Evolutionary conservation across 1,140 invertebrate species (phyloP).

Genomic region (Drosophila guanche): DNA sequence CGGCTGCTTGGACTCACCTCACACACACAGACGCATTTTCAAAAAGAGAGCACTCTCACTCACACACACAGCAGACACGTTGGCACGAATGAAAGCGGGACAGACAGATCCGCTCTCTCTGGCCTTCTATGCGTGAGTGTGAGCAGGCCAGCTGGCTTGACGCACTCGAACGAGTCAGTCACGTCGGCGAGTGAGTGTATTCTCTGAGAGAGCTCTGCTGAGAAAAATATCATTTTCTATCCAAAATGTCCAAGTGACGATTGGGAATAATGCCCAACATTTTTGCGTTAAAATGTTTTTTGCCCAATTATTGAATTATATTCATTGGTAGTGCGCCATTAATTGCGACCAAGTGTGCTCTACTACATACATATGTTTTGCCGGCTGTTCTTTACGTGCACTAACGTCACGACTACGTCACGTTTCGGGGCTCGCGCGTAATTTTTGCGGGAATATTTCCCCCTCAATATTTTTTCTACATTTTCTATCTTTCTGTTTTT

Average conservation of each 20-base stretch:
- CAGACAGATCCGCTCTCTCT: constrained; percentile 2
- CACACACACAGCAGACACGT: constrained; percentile 45
- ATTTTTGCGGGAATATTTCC: constrained; percentile 46
- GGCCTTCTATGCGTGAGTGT: constrained; percentile 7
- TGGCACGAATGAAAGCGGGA: constrained; percentile 54
- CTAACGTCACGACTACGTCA: constrained; percentile 16
- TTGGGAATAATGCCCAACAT: constrained; percentile 41
- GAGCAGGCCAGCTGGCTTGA: constrained; percentile 24
- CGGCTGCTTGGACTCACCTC: constrained; percentile 40
- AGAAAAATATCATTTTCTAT: too few relatives aligned
- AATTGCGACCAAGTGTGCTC: constrained; percentile 7
- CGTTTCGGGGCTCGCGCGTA: constrained; percentile 34
- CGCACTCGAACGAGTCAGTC: constrained; percentile 12
- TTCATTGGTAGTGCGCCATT: constrained; percentile 3
- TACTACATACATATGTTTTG: constrained; percentile 6
- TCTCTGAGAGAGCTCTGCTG: too few relatives aligned
- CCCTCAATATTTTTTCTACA: constrained; percentile 6
- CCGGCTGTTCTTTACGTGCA: not conserved
- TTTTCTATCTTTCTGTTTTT: constrained; percentile 9
- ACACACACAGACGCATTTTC: constrained; percentile 22
- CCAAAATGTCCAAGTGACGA: not conserved
- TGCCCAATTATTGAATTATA: constrained; percentile 25
- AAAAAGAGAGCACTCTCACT: constrained; percentile 22
- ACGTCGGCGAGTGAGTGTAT: not conserved
- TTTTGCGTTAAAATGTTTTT: constrained; percentile 7